Evolutionary conservation across 2,888 invertebrate genomes (phyloP).

Genomic region (Diplolepis rosae): DNA sequence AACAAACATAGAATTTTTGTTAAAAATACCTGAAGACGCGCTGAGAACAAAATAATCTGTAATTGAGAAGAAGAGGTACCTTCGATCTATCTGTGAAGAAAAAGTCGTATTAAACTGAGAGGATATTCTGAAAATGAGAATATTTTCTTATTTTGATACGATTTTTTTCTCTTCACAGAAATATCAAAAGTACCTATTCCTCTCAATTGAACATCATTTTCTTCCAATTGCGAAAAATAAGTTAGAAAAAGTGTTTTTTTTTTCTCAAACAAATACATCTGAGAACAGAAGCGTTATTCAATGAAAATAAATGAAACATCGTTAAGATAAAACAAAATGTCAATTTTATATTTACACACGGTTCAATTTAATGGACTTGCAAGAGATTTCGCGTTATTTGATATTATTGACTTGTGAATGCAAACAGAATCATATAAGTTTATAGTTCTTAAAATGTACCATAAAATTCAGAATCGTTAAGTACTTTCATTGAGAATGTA

Average conservation of each 20-base stretch:
- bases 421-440: constrained; percentile 20
- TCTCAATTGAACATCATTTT: too few relatives aligned
- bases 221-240: too few relatives aligned
- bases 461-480: constrained; percentile 16
- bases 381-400: constrained; percentile 47
- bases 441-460: constrained; percentile 19
- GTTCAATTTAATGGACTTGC: constrained; percentile 50
- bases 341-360: constrained; percentile 40
- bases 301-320: background rate
- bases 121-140: background rate
- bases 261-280: background rate
- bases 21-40: too few relatives aligned
- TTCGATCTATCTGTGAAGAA: too few relatives aligned
- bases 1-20: too few relatives aligned
- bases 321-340: background rate
- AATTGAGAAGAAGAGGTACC: too few relatives aligned
- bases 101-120: too few relatives aligned
- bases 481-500: constrained; percentile 2
- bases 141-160: too few relatives aligned
- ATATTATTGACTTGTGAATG: constrained; percentile 40
- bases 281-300: background rate
- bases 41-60: too few relatives aligned
- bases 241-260: background rate
- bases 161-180: too few relatives aligned
- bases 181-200: too few relatives aligned